These are phyloP conservation scores for Callospermophilus lateralis DNA, from an alignment of 2,113 vertebrate genomes.

Conservation along the genomic window DNA sequence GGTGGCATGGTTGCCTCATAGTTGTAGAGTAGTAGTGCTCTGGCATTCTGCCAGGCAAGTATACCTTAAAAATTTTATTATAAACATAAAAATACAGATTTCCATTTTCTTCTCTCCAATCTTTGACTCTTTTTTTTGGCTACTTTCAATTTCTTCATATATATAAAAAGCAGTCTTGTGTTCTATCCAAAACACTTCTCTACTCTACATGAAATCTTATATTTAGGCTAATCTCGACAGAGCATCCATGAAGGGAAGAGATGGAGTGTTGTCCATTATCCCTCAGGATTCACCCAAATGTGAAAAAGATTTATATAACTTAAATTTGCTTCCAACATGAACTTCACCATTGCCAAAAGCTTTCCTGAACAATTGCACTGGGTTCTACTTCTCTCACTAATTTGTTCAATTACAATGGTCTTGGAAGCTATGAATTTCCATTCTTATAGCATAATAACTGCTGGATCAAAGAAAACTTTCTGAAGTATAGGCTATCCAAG, in stretches of 20 bases:
- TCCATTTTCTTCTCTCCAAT: background rate
- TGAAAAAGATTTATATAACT: conserved; percentile 11
- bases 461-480: background rate
- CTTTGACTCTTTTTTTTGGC: background rate
- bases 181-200: conserved; percentile 6
- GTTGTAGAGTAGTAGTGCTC: background rate
- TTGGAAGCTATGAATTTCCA: background rate
- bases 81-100: conserved; percentile 11
- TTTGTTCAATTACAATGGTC: background rate
- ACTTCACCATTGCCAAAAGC: conserved; percentile 38
- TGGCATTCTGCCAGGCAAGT: background rate
- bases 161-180: background rate
- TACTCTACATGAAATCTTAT: conserved; percentile 36
- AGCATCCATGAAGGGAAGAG: background rate
- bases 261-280: background rate
- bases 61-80: conserved; percentile 11
- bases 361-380: background rate
- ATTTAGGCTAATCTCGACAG: conserved; percentile 12
- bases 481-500: background rate
- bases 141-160: conserved; percentile 33
- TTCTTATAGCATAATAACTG: background rate
- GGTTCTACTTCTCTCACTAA: background rate
- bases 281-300: background rate
- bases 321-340: background rate
- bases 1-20: background rate